Evolutionary conservation across 1,140 invertebrate genomes (phyloP), one percentile per base, ranked within the genome.

Genomic region (Eubasilissa regina): DNA sequence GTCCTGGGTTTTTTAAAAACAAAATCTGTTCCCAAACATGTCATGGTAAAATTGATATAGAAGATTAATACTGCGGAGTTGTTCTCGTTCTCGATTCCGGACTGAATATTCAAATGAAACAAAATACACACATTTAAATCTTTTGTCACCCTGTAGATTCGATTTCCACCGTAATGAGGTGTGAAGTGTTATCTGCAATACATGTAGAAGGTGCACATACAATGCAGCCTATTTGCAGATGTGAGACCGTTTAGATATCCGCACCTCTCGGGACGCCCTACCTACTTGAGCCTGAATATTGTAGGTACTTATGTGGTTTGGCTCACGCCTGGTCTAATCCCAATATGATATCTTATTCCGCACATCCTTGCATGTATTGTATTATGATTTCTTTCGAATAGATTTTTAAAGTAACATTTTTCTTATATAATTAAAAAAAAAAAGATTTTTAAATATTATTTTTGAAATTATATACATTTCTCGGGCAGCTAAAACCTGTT

Each of bases 101-200:
- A n/a, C n/a, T n/a, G n/a, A n/a, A n/a, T n/a, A n/a, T 35, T 35
- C 1, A 35, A 35, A 17, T 51, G 11, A 51, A 53, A 21, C n/a
- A 70, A 51, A 51, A 51, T 51, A 8, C 11, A 8, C n/a, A 8
- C n/a, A n/a, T n/a, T n/a, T n/a, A n/a, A n/a, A n/a, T 51, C 43
- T 45, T 70, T 35, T 12, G 44, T 53, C 73, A 44, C 55, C 51
- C 19, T 55, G 25, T 56, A 56, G 51, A 21, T 53, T 56, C 35
- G 15, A 70, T 72, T 72, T 47, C 64, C 21, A 12, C 66, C 58
- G 51, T 74, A 74, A 79, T 79, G 78, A 79, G 55, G 60, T 79
- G 73, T 66, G 56, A 79, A 68, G 72, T 43, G 21, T 66, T 15
- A 47, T 13, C 77, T 35, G 47, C 51, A 13, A n/a, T 68, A 43